Conservation (phyloP, 2,888 invertebrate genomes). For the Trilocha varians region DNA sequence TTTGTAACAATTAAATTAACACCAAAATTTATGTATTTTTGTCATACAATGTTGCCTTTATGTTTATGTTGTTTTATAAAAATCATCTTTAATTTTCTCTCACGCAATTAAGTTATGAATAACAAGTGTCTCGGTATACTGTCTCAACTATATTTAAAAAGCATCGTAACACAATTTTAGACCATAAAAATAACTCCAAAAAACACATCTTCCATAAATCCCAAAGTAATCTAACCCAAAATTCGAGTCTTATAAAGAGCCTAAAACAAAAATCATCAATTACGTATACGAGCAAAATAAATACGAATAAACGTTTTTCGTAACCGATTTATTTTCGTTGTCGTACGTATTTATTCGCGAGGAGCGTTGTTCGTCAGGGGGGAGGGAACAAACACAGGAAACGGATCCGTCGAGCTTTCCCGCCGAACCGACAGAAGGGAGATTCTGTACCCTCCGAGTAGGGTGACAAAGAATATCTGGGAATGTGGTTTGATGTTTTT, state of each 20-base stretch:
- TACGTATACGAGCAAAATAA: not conserved
- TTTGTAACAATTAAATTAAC: no score
- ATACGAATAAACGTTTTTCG: constrained; percentile 4
- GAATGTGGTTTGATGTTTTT: no score
- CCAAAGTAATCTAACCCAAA: not conserved
- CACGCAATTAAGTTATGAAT: no score
- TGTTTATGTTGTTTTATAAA: no score
- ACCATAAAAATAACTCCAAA: no score
- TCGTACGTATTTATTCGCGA: constrained; percentile 53
- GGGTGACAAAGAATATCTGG: constrained; percentile 30
- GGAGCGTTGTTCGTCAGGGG: constrained; percentile 38
- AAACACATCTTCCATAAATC: not conserved
- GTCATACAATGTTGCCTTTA: no score
- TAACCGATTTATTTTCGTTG: constrained; percentile 43
- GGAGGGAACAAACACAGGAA: constrained; percentile 61
- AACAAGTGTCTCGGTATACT: no score
- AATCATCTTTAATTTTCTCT: no score
- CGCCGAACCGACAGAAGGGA: constrained; percentile 51
- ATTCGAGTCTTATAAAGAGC: not conserved
- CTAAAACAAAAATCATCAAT: not conserved
- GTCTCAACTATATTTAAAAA: no score
- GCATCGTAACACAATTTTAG: no score
- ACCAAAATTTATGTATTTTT: no score
- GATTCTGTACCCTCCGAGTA: constrained; percentile 35
- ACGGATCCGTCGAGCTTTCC: constrained; percentile 61